Evolutionary conservation across 1,140 invertebrate genomes (phyloP).

Genomic region (Gryllus bimaculatus): DNA sequence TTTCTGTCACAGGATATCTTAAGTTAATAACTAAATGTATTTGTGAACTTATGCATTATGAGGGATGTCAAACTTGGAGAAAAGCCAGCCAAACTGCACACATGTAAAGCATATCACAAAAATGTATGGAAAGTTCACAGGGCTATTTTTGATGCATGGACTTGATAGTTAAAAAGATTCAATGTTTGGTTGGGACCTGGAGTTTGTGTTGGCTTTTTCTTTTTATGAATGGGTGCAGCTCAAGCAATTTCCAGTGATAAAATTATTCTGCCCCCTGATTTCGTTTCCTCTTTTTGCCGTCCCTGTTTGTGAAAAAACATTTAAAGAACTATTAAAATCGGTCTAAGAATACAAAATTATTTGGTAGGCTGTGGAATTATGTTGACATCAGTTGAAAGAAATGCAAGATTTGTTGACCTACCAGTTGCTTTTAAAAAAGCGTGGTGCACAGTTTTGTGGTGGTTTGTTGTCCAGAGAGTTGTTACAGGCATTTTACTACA

Average conservation of each 20-base stretch:
- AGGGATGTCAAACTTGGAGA: not conserved
- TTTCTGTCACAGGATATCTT: not conserved
- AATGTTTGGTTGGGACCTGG: not conserved
- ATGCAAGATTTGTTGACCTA: not conserved
- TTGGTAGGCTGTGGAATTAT: not conserved
- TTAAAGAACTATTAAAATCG: not conserved
- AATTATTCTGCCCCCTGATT: not conserved
- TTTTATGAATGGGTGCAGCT: not conserved
- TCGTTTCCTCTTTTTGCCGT: slow-evolving; percentile 17
- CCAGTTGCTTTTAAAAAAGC: not conserved
- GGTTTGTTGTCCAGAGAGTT: not conserved
- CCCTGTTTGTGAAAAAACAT: slow-evolving; percentile 10
- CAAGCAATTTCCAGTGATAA: not conserved
- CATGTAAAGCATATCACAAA: not conserved
- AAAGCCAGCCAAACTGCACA: not conserved
- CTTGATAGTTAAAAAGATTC: not conserved
- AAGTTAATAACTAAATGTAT: not conserved
- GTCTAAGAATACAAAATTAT: not conserved
- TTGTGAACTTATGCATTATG: not conserved
- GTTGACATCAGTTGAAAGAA: not conserved
- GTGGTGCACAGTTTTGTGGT: not conserved
- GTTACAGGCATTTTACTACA: not conserved
- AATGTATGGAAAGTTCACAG: not conserved
- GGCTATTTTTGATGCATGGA: not conserved
- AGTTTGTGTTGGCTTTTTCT: slow-evolving; percentile 6